Percentiles rank a stretch among this genome's conserved stretches.
Evolutionary conservation across 2,797 vertebrate species (phyloP).

Genomic region (Sandelia bainsii): DNA sequence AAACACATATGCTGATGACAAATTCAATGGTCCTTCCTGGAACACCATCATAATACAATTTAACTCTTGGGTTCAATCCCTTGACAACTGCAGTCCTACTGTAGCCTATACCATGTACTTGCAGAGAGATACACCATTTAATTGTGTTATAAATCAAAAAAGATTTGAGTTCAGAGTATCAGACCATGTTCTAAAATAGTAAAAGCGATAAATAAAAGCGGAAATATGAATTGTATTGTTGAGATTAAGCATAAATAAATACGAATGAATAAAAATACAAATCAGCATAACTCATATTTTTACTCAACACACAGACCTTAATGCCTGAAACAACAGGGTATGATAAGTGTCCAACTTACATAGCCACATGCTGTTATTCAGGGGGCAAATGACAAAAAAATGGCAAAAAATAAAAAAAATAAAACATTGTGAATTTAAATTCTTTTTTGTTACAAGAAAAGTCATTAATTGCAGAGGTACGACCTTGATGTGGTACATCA

Average conservation of each 20-base stretch:
- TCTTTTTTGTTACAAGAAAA: conserved; percentile 3
- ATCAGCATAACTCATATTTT: conserved; percentile 14
- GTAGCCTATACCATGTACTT: background rate
- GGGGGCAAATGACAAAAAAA: background rate
- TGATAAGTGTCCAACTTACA: conserved; percentile 4
- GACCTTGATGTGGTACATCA: too few relatives aligned
- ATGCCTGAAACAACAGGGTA: conserved; percentile 19
- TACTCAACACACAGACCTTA: conserved; percentile 3
- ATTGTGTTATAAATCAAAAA: conserved; percentile 28
- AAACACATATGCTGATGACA: conserved; percentile 32
- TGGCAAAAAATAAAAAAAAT: background rate
- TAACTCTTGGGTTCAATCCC: conserved; percentile 14
- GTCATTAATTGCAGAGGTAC: too few relatives aligned
- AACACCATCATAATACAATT: conserved; percentile 8
- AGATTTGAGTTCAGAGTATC: conserved; percentile 14
- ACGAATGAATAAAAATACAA: background rate
- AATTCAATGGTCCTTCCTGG: conserved; percentile 28
- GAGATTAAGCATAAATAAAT: background rate
- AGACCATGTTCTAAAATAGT: conserved; percentile 14
- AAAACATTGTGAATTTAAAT: background rate
- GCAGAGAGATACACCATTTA: background rate
- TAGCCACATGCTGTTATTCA: background rate
- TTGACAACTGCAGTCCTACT: conserved; percentile 2
- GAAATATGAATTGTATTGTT: background rate
- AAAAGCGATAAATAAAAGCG: background rate